phyloP scores from a whole-genome alignment of 2,888 invertebrate species.

The Lumbricus terrestris region DNA sequence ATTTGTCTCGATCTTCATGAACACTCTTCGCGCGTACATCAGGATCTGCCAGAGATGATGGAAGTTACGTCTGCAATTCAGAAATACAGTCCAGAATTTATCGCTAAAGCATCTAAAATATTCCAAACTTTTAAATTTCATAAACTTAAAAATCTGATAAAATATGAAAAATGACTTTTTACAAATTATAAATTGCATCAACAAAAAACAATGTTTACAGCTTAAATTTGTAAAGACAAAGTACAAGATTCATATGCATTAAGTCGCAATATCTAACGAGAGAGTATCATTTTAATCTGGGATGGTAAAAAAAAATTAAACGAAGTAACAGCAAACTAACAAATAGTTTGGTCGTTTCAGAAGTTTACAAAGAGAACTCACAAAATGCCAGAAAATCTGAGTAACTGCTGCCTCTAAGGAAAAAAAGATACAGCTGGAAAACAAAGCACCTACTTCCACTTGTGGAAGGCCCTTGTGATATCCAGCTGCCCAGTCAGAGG shows the following conservation, averaged over 20 bases:
- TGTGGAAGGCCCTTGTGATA: slow-evolving; percentile 76
- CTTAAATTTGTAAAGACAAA: neutral
- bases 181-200: neutral
- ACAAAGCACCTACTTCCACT: slow-evolving; percentile 69
- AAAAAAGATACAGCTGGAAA: neutral
- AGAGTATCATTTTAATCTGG: neutral
- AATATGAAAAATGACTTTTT: neutral
- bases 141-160: neutral
- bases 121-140: neutral
- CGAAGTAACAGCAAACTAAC: neutral
- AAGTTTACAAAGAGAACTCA: neutral
- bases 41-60: slow-evolving; percentile 87
- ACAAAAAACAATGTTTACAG: neutral
- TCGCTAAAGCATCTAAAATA: neutral
- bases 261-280: neutral
- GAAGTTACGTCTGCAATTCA: slow-evolving; percentile 65
- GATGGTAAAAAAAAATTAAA: neutral
- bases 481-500: slow-evolving; percentile 75
- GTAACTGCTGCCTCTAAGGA: neutral
- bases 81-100: neutral
- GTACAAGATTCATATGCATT: neutral
- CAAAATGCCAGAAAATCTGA: neutral
- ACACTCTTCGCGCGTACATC: slow-evolving; percentile 78
- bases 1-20: slow-evolving; percentile 77
- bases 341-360: neutral